Percentiles rank a stretch among this genome's conserved stretches.
These are phyloP conservation scores for Callipepla californica DNA, from an alignment of 2,113 vertebrate genomes.

Conservation along the genomic window DNA sequence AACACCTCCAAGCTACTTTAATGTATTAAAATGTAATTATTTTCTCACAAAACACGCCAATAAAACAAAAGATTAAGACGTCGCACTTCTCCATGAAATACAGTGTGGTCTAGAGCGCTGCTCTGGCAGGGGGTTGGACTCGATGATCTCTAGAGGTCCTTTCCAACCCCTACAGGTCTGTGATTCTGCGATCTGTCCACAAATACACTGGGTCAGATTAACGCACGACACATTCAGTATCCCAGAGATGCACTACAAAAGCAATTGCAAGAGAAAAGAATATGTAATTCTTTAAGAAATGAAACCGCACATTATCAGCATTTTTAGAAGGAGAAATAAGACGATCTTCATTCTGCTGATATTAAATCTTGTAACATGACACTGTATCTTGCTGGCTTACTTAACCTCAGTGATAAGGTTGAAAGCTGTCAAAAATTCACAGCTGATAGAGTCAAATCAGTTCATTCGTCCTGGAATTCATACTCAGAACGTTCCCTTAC, in stretches of 20 bases:
- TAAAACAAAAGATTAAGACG: constrained; percentile 26
- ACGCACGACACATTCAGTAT: background rate
- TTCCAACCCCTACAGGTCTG: too few species aligned
- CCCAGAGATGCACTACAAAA: background rate
- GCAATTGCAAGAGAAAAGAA: background rate
- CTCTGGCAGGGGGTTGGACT: too few species aligned
- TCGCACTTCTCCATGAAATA: constrained; percentile 11
- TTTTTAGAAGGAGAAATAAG: background rate
- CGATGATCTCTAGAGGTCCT: too few species aligned
- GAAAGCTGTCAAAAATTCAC: constrained; percentile 10
- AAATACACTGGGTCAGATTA: constrained; percentile 2
- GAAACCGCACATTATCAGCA: background rate
- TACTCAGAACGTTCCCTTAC: background rate
- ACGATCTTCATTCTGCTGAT: background rate
- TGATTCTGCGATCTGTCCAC: background rate
- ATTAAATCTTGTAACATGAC: background rate
- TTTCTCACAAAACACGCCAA: background rate
- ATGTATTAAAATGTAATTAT: background rate
- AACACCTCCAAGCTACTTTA: too few species aligned
- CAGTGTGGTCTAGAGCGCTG: background rate
- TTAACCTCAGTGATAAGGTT: background rate
- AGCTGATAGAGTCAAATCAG: background rate
- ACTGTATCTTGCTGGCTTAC: background rate
- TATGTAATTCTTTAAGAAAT: background rate
- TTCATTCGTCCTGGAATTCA: background rate